A percentile compares a stretch with the other conserved stretches of the same genome.
Conservation (phyloP, 2,888 invertebrate species). For the Lepeophtheirus nordmannii region DNA sequence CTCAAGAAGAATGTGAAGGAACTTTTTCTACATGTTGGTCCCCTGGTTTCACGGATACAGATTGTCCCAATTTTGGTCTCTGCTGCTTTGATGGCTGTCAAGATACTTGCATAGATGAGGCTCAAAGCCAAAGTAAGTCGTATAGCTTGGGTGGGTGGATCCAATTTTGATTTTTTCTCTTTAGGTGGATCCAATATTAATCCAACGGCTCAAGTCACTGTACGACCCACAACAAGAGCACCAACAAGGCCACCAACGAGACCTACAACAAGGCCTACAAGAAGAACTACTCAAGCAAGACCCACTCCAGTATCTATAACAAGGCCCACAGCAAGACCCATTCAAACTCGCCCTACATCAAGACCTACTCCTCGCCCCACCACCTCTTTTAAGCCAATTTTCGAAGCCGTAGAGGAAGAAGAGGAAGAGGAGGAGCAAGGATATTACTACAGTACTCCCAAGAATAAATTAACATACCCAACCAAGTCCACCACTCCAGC, state of each 20-base stretch:
- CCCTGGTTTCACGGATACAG: conserved; percentile 21
- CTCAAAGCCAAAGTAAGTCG: neutral
- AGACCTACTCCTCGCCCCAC: no score
- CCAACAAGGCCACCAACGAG: neutral
- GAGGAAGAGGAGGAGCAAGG: neutral
- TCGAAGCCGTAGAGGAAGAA: neutral
- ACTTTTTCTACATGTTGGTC: conserved; percentile 23
- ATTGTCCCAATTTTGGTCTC: conserved; percentile 20
- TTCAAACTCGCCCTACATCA: neutral
- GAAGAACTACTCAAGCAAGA: neutral
- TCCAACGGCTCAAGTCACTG: neutral
- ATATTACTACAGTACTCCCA: conserved; percentile 9
- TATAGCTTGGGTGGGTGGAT: neutral
- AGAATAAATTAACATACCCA: neutral
- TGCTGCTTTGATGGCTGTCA: conserved; percentile 21
- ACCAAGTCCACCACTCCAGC: neutral
- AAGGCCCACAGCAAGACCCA: neutral
- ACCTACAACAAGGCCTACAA: neutral
- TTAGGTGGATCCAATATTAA: neutral
- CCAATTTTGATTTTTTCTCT: neutral
- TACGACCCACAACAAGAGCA: neutral
- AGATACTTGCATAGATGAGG: conserved; percentile 10
- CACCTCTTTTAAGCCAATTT: neutral
- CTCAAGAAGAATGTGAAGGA: conserved; percentile 10
- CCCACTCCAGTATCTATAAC: neutral